A percentile compares a stretch with the other conserved stretches of the same genome.
Conservation (phyloP, 2,797 vertebrate species). For the Tokudaia muenninki region DNA sequence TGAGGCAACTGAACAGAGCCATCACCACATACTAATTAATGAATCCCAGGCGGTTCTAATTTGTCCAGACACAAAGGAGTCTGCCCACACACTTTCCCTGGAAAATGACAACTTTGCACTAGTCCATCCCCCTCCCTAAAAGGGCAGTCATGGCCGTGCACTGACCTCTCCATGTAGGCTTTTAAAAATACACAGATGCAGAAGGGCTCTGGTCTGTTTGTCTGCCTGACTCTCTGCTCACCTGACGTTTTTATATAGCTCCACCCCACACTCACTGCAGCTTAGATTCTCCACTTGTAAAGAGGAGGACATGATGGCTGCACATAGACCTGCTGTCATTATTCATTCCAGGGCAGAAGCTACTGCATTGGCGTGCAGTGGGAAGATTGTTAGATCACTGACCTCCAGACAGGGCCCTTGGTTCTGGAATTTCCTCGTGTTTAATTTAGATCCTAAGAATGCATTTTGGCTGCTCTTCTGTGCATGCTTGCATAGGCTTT, state of each 20-base stretch:
- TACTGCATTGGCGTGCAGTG: neutral
- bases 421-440: neutral
- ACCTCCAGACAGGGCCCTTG: neutral
- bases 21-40: conserved; percentile 62
- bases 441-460: neutral
- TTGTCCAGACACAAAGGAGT: conserved; percentile 63
- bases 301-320: neutral
- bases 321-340: neutral
- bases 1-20: conserved; percentile 20
- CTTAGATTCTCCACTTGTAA: neutral
- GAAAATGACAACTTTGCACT: conserved; percentile 65
- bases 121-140: conserved; percentile 18
- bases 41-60: conserved; percentile 63
- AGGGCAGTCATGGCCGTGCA: neutral
- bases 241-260: neutral
- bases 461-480: neutral
- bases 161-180: neutral
- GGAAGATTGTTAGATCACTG: neutral
- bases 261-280: neutral
- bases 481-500: neutral
- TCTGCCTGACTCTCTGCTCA: neutral
- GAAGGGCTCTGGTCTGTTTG: neutral
- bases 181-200: neutral
- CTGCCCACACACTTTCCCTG: conserved; percentile 63
- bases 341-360: neutral